phyloP scores from a whole-genome alignment of 2,797 vertebrate genomes.

The Gephyroberyx darwinii region DNA sequence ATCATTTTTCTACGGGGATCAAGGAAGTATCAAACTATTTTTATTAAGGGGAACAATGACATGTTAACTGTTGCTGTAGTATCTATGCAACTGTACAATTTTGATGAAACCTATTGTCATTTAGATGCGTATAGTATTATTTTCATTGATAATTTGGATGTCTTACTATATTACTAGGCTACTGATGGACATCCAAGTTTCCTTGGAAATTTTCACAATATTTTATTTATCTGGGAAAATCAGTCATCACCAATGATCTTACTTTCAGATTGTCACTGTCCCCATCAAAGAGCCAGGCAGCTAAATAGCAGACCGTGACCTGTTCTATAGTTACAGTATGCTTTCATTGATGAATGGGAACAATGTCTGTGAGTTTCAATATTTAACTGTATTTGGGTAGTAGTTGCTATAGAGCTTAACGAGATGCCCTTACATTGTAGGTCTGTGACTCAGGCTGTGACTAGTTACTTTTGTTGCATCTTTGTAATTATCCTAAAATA shows the following conservation, averaged over 20 bases:
- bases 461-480: background rate
- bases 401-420: background rate
- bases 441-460: background rate
- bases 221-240: background rate
- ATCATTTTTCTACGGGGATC: no score
- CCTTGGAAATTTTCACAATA: background rate
- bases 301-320: background rate
- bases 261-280: background rate
- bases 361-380: background rate
- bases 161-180: background rate
- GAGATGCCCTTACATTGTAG: background rate
- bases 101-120: background rate
- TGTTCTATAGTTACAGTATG: background rate
- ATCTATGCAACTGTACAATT: background rate
- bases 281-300: background rate
- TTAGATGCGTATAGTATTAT: background rate
- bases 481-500: background rate
- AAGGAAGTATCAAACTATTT: no score
- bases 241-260: background rate
- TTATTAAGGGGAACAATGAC: no score
- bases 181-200: background rate
- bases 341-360: background rate
- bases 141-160: background rate
- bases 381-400: background rate
- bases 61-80: background rate